Conservation (phyloP, 2,113 vertebrate genomes). For the Notechis scutatus region DNA sequence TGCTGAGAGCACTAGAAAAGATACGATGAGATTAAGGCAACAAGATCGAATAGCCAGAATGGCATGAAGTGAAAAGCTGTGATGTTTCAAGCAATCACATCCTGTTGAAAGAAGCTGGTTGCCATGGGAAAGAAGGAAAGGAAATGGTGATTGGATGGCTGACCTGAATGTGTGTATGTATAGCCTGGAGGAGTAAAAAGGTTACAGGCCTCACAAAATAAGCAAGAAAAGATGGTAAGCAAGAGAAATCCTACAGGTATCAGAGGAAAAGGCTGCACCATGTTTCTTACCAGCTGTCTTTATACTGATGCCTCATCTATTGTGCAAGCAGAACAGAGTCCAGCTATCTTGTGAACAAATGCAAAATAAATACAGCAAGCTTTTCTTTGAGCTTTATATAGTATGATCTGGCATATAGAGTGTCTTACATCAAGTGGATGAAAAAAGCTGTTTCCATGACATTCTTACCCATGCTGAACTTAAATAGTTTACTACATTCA, state of each 20-base stretch:
- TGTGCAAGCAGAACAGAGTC: not conserved
- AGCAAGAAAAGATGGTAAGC: not conserved
- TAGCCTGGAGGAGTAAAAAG: not conserved
- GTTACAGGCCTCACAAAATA: not conserved
- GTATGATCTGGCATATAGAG: not conserved
- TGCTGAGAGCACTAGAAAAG: not conserved
- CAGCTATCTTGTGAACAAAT: not conserved
- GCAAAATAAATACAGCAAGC: not conserved
- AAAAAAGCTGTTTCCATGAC: not conserved
- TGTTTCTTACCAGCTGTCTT: not conserved
- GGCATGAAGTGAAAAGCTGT: not conserved
- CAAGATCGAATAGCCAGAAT: not conserved
- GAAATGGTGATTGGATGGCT: not conserved
- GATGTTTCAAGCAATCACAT: not conserved
- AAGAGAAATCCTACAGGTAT: not conserved
- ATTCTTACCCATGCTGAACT: not conserved
- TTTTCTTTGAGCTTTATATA: not conserved
- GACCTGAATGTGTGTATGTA: not conserved
- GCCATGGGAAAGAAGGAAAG: conserved; percentile 9
- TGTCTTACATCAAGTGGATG: not conserved
- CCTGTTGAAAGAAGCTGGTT: not conserved
- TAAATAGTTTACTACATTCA: not conserved
- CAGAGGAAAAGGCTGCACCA: not conserved
- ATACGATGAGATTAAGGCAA: not conserved
- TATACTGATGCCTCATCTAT: not conserved